These are phyloP conservation scores for Ptychochromis oligacanthus DNA, from an alignment of 2,113 vertebrate species.

Conservation along the genomic window DNA sequence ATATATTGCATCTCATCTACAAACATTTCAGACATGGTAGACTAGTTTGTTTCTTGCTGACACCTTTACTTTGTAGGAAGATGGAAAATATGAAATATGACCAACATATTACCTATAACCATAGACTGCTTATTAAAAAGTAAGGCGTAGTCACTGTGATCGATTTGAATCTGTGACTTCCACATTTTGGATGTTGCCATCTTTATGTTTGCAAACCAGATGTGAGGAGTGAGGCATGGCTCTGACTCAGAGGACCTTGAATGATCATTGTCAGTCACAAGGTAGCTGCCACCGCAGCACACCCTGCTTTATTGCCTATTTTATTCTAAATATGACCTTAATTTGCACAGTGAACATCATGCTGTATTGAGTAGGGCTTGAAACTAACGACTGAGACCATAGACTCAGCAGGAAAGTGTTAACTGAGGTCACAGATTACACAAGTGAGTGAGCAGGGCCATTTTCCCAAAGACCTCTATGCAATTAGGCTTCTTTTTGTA, in stretches of 20 bases:
- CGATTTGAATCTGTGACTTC: not conserved
- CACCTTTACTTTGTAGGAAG: too few relatives aligned
- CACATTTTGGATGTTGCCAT: not conserved
- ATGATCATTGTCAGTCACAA: not conserved
- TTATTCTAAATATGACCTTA: not conserved
- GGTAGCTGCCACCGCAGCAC: not conserved
- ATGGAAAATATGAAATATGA: too few relatives aligned
- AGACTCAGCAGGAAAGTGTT: not conserved
- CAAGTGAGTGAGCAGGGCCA: too few relatives aligned
- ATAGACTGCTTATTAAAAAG: too few relatives aligned
- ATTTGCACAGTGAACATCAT: accelerated
- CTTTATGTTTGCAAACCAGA: not conserved
- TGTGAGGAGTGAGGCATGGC: accelerated
- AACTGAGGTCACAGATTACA: not conserved
- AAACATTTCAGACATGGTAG: too few relatives aligned
- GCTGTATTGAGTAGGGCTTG: accelerated
- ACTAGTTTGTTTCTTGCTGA: too few relatives aligned
- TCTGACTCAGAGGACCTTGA: not conserved
- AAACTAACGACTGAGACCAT: not conserved
- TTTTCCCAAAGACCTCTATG: not conserved
- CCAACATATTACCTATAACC: not conserved
- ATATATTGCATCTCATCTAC: too few relatives aligned
- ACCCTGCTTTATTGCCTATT: not conserved
- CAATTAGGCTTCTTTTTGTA: not conserved
- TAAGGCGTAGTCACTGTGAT: too few relatives aligned